Percentiles rank a stretch among this genome's conserved stretches.
phyloP scores from a whole-genome alignment of 2,797 vertebrate species.

The Valencia hispanica region DNA sequence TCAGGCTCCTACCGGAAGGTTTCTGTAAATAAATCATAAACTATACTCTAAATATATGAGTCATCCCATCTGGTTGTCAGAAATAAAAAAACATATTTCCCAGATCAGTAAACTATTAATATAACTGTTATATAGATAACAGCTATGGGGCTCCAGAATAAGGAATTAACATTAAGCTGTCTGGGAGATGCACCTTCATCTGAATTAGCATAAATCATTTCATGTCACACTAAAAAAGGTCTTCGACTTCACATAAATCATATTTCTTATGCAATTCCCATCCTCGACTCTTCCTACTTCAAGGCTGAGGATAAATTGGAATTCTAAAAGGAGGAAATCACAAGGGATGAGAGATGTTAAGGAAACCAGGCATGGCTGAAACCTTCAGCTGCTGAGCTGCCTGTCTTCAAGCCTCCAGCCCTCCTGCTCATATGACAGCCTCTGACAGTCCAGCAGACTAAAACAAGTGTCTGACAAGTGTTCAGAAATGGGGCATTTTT shows the following conservation, averaged over 20 bases:
- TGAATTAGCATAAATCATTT: constrained; percentile 57
- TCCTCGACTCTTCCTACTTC: constrained; percentile 52
- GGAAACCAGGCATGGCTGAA: constrained; percentile 64
- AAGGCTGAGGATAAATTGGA: constrained; percentile 73
- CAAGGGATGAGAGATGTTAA: constrained; percentile 63
- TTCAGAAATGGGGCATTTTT: constrained; percentile 58
- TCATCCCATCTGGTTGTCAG: background rate
- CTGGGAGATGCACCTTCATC: constrained; percentile 32
- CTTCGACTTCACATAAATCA: constrained; percentile 47
- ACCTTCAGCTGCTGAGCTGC: constrained; percentile 68
- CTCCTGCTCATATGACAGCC: constrained; percentile 68
- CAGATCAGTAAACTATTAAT: constrained; percentile 12
- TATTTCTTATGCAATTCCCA: constrained; percentile 58
- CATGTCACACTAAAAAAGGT: constrained; percentile 32
- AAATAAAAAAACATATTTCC: background rate
- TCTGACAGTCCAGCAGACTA: constrained; percentile 72
- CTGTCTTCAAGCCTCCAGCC: constrained; percentile 68
- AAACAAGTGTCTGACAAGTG: constrained; percentile 66
- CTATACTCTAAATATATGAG: background rate
- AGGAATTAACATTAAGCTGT: constrained; percentile 34
- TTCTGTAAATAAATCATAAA: background rate
- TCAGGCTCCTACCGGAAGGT: background rate
- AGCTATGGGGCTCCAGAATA: constrained; percentile 1
- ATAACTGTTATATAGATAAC: constrained; percentile 20
- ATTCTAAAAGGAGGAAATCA: constrained; percentile 71